Evolutionary conservation across 2,113 vertebrate species (phyloP).

Genomic region (Cebidichthys violaceus): DNA sequence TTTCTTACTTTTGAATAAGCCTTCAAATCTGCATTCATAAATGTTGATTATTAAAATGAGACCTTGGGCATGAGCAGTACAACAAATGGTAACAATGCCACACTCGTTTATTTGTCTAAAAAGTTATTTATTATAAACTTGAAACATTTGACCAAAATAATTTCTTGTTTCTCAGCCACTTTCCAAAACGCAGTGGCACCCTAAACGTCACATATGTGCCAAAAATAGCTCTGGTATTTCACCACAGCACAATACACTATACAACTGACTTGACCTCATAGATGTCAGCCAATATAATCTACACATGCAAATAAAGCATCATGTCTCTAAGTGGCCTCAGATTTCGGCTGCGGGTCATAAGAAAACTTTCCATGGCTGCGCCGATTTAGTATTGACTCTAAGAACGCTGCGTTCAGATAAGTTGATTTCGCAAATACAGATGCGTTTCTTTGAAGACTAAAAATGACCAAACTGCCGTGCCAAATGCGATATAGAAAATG

Average conservation of each 20-base stretch:
- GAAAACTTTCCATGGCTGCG: too few relatives aligned
- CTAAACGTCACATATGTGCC: background rate
- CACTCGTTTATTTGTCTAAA: background rate
- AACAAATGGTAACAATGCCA: background rate
- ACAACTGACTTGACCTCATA: slow-evolving; percentile 13
- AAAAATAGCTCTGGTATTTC: slow-evolving; percentile 44
- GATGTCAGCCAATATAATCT: slow-evolving; percentile 40
- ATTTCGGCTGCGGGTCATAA: too few relatives aligned
- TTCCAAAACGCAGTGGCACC: slow-evolving; percentile 32
- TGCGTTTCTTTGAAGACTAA: background rate
- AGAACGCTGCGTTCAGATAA: background rate
- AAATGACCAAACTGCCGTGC: background rate
- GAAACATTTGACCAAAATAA: background rate
- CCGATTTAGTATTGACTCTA: too few relatives aligned
- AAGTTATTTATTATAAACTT: background rate
- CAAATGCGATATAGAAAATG: background rate
- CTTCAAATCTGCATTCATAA: background rate
- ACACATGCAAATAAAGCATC: slow-evolving; percentile 26
- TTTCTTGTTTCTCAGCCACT: background rate
- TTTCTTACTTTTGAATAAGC: background rate
- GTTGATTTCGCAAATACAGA: background rate
- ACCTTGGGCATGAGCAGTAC: background rate
- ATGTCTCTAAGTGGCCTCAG: background rate
- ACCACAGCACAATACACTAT: slow-evolving; percentile 17
- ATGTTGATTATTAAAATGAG: background rate